Evolutionary conservation across 1,140 invertebrate species (phyloP).

Genomic region (Ceratoteleas bidentatus): DNA sequence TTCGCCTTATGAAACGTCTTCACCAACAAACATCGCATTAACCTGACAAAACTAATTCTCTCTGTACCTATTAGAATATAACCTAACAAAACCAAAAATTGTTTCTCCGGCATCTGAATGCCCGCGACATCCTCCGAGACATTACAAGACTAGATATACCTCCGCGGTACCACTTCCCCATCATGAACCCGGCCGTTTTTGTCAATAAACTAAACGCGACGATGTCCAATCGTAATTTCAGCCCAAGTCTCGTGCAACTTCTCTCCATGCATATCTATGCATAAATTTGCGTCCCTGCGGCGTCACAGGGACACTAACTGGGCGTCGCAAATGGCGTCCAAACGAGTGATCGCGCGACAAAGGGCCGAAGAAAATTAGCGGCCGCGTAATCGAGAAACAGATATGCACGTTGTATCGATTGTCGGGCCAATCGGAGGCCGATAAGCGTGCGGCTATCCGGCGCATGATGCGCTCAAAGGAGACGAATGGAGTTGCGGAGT

Average conservation of each 20-base stretch:
- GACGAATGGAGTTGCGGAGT: slow-evolving; percentile 46
- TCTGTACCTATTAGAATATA: too few species aligned
- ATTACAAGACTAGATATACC: too few species aligned
- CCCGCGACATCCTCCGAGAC: too few species aligned
- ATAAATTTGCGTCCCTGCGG: slow-evolving; percentile 47
- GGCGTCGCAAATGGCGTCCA: slow-evolving; percentile 42
- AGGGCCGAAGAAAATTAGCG: slow-evolving; percentile 33
- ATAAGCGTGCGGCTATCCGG: slow-evolving; percentile 45
- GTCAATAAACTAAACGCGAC: slow-evolving; percentile 21
- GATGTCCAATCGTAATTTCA: slow-evolving; percentile 24
- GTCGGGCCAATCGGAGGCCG: slow-evolving; percentile 21
- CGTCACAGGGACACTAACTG: slow-evolving; percentile 44
- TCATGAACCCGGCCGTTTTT: not conserved
- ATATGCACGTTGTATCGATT: slow-evolving; percentile 38
- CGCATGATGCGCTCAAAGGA: slow-evolving; percentile 49
- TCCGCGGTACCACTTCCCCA: too few species aligned
- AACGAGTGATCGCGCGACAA: slow-evolving; percentile 30
- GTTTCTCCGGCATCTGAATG: too few species aligned
- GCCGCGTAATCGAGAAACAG: slow-evolving; percentile 18
- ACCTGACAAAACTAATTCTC: too few species aligned
- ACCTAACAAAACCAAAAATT: too few species aligned
- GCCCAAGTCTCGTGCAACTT: slow-evolving; percentile 26
- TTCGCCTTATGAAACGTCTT: too few species aligned
- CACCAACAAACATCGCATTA: too few species aligned
- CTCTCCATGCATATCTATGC: slow-evolving; percentile 35